A percentile compares a stretch with the other conserved stretches of the same genome.
These are phyloP conservation scores for Anthonomus grandis DNA, from an alignment of 1,140 invertebrate species.

Conservation along the genomic window DNA sequence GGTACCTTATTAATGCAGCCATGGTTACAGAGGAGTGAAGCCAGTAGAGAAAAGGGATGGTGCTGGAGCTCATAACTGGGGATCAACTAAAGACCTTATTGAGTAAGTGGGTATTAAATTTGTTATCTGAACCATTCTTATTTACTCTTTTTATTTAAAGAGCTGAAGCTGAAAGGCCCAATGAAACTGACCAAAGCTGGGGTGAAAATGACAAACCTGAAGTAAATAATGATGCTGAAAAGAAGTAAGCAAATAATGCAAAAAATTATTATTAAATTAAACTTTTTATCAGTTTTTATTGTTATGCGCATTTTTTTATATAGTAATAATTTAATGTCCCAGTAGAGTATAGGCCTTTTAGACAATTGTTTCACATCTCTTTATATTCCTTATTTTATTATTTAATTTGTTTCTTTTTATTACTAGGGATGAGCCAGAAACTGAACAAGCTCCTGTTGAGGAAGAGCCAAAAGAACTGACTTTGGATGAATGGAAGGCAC, in stretches of 20 bases:
- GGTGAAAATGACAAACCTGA: slow-evolving; percentile 54
- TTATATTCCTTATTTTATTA: no score
- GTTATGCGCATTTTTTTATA: no score
- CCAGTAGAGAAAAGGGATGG: slow-evolving; percentile 91
- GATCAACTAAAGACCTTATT: slow-evolving; percentile 86
- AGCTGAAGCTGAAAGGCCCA: slow-evolving; percentile 40
- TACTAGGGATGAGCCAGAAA: slow-evolving; percentile 50
- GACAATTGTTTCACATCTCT: no score
- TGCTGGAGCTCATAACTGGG: slow-evolving; percentile 93
- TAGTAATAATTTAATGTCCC: no score
- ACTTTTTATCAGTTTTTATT: no score
- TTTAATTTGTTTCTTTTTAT: no score
- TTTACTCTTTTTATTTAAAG: slow-evolving; percentile 21
- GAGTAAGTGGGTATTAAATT: slow-evolving; percentile 56
- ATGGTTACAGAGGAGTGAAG: slow-evolving; percentile 79
- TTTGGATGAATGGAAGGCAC: slow-evolving; percentile 85
- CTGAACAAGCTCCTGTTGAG: slow-evolving; percentile 56
- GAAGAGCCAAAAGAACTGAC: slow-evolving; percentile 79
- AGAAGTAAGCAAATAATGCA: slow-evolving; percentile 45
- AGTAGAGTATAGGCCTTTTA: no score
- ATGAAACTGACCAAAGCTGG: slow-evolving; percentile 41
- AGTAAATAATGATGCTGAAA: slow-evolving; percentile 38
- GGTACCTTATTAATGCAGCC: slow-evolving; percentile 49
- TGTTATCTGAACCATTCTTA: slow-evolving; percentile 10
- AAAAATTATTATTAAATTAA: no score